A percentile compares a stretch with the other conserved stretches of the same genome.
phyloP scores from a whole-genome alignment of 2,797 vertebrate species.

The Sebastes cheni region DNA sequence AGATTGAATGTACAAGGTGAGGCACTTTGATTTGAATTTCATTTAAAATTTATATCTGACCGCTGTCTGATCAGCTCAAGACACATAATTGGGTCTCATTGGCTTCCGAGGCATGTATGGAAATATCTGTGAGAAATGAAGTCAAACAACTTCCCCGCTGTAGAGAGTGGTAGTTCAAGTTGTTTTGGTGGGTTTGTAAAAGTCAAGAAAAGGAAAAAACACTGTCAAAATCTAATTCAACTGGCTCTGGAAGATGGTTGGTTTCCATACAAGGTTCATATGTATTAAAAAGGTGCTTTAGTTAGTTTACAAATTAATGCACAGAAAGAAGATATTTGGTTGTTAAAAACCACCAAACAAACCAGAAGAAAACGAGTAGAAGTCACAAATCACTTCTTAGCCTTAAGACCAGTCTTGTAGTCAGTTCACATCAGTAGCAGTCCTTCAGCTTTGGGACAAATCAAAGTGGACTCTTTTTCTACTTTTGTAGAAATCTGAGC shows the following conservation, averaged over 20 bases:
- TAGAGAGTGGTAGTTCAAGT: not conserved
- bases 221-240: not conserved
- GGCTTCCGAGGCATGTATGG: not conserved
- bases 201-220: not conserved
- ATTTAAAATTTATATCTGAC: not conserved
- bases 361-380: not conserved
- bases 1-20: not conserved
- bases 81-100: not conserved
- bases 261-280: not conserved
- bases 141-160: not conserved
- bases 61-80: not conserved
- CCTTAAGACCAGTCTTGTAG: not conserved
- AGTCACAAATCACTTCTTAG: not conserved
- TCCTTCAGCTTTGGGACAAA: conserved; percentile 1
- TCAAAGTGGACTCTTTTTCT: conserved; percentile 3
- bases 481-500: conserved; percentile 13
- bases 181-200: not conserved
- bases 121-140: not conserved
- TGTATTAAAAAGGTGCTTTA: conserved; percentile 6
- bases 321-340: not conserved
- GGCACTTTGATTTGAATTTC: not conserved
- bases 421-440: conserved; percentile 7
- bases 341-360: conserved; percentile 1
- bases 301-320: not conserved
- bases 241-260: not conserved